Conservation (phyloP, 2,888 invertebrate genomes). For the Drosophila kambysellisi region DNA sequence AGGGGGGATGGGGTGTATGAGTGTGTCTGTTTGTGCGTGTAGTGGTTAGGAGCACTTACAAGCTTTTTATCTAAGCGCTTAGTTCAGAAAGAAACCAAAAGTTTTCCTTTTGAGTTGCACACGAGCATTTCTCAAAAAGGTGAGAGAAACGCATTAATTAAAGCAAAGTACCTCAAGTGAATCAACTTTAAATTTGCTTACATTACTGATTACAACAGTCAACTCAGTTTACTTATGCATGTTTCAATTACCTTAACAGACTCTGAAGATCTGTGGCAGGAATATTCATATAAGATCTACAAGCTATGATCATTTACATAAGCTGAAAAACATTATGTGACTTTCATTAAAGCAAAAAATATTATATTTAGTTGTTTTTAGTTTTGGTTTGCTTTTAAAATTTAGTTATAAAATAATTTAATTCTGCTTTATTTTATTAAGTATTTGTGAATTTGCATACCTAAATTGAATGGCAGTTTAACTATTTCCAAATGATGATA, state of each 20-base stretch:
- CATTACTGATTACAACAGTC: conserved; percentile 2
- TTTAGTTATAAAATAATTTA: background rate
- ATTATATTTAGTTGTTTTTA: background rate
- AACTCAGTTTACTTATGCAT: background rate
- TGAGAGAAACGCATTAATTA: conserved; percentile 54
- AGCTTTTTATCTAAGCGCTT: conserved; percentile 50
- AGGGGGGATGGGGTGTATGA: background rate
- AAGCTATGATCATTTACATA: background rate
- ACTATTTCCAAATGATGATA: background rate
- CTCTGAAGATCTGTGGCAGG: background rate
- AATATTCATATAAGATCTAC: background rate
- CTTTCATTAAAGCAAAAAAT: background rate
- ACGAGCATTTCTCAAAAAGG: conserved; percentile 35
- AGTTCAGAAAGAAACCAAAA: conserved; percentile 28
- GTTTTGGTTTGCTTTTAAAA: background rate
- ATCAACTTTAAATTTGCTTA: conserved; percentile 32
- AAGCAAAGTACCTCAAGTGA: conserved; percentile 38
- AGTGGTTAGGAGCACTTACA: conserved; percentile 31
- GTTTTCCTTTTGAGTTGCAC: background rate
- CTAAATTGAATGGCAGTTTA: background rate
- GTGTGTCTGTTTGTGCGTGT: background rate
- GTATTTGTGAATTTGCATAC: background rate
- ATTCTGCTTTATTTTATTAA: background rate
- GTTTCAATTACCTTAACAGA: background rate
- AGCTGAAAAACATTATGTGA: background rate